A percentile compares a stretch with the other conserved stretches of the same genome.
These are phyloP conservation scores for Zaprionus nigranus DNA, from an alignment of 1,140 invertebrate species.

Conservation along the genomic window DNA sequence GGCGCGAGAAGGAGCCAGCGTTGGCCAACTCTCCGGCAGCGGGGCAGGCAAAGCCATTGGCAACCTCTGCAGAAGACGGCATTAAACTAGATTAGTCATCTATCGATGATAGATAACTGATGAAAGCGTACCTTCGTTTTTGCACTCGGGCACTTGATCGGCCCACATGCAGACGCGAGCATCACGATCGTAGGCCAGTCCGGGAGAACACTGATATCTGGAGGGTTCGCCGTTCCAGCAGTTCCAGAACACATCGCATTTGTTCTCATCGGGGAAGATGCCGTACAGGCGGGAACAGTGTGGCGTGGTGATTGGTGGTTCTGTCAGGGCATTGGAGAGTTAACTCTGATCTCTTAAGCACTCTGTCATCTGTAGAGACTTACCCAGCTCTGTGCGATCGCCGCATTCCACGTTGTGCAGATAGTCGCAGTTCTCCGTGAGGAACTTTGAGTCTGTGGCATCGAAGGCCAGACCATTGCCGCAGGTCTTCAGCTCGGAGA, in stretches of 20 bases:
- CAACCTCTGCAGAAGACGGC: conserved; percentile 89
- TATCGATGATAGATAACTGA: not conserved
- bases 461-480: conserved; percentile 97
- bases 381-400: conserved; percentile 92
- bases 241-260: conserved; percentile 97
- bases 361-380: conserved; percentile 56
- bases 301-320: conserved; percentile 93
- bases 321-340: conserved; percentile 84
- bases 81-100: not conserved
- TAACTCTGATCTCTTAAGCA: not conserved
- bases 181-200: conserved; percentile 96
- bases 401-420: conserved; percentile 98
- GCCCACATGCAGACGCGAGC: conserved; percentile 97
- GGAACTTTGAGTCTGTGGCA: conserved; percentile 93
- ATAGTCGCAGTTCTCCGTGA: conserved; percentile 97
- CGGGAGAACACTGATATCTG: conserved; percentile 96
- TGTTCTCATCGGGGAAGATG: conserved; percentile 94
- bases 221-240: conserved; percentile 98
- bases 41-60: conserved; percentile 94
- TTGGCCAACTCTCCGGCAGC: conserved; percentile 91
- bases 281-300: conserved; percentile 95
- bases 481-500: conserved; percentile 95
- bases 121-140: conserved; percentile 89
- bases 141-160: conserved; percentile 96
- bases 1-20: conserved; percentile 95